Evolutionary conservation across 2,888 invertebrate genomes (phyloP).

Genomic region (Agriopis marginaria): DNA sequence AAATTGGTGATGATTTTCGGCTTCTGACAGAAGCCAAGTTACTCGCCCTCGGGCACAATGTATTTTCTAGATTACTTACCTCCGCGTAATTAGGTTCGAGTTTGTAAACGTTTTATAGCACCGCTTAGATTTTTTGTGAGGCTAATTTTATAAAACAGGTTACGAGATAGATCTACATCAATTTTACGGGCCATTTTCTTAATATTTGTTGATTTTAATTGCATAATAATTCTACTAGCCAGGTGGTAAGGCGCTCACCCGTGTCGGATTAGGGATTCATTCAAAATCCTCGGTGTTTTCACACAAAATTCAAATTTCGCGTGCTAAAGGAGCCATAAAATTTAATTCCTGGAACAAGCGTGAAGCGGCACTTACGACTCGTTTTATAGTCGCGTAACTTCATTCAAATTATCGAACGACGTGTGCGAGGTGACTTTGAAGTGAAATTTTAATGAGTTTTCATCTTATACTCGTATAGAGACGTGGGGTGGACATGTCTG

Average conservation of each 20-base stretch:
- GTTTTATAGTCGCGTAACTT: constrained; percentile 53
- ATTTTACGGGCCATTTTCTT: constrained; percentile 42
- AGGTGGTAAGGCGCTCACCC: constrained; percentile 37
- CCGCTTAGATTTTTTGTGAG: constrained; percentile 23
- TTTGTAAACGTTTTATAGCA: constrained; percentile 34
- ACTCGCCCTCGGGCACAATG: constrained; percentile 58
- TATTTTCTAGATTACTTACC: constrained; percentile 68
- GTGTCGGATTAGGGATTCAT: constrained; percentile 47
- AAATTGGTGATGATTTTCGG: constrained; percentile 81
- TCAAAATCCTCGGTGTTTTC: constrained; percentile 54
- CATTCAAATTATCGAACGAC: constrained; percentile 60
- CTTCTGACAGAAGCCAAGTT: constrained; percentile 73
- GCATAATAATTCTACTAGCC: constrained; percentile 41
- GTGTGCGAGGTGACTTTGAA: constrained; percentile 45
- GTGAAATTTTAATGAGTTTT: constrained; percentile 55
- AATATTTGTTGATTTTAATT: constrained; percentile 45
- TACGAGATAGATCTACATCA: constrained; percentile 34
- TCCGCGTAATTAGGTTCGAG: constrained; percentile 50
- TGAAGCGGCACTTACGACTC: constrained; percentile 64
- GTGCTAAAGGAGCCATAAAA: constrained; percentile 70
- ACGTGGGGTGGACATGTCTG: too few species aligned
- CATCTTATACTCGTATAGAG: constrained; percentile 23
- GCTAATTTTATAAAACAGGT: constrained; percentile 27
- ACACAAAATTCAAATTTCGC: constrained; percentile 67
- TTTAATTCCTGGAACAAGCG: constrained; percentile 63